Evolutionary conservation across 2,888 invertebrate species (phyloP), one percentile per base, ranked within the genome.

Genomic region (Chloromyia formosa): DNA sequence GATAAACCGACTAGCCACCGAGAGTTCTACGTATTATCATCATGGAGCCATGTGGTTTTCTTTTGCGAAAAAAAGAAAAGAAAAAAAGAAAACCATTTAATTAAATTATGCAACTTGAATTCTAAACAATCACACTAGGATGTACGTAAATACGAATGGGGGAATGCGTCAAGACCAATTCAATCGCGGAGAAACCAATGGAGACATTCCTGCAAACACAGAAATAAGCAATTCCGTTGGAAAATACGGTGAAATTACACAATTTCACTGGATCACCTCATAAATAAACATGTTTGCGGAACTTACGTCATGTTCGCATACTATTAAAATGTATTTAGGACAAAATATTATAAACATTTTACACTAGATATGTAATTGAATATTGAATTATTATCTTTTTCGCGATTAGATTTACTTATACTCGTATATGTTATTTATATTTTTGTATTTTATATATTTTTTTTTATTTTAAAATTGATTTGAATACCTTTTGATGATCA

Each of bases 131-230:
- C n/a, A n/a, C n/a, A n/a, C n/a, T n/a, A 49, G 14, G 2, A 12
- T 10, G 27, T 35, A 35, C 27, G 27, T 35, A 2, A 35, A 35
- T 35, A 35, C 7, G 27, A 35, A 35, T 4, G 2, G 49, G 49
- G 14, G 10, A 49, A n/a, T 12, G 12, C 49, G 3, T 49, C 49
- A 12, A 49, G 12, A 49, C 7, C 7, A 7, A 35, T 4, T 35
- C 27, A 7, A 49, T 49, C 16, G 49, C 49, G 49, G 49, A 35
- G 2, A 35, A 35, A 35, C 10, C 18, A 66, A 66, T 22, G 66
- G 49, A 49, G 66, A 66, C 66, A 66, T 66, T 66, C 66, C 66
- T 66, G 66, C 66, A 66, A 5, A 66, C 62, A 27, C n/a, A 35
- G 35, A 45, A 45, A 49, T 18, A 22, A 40, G 35, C 49, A 16